Evolutionary conservation across 2,113 vertebrate genomes (phyloP), one percentile per base, ranked within the genome.

Genomic region (Perccottus glenii): DNA sequence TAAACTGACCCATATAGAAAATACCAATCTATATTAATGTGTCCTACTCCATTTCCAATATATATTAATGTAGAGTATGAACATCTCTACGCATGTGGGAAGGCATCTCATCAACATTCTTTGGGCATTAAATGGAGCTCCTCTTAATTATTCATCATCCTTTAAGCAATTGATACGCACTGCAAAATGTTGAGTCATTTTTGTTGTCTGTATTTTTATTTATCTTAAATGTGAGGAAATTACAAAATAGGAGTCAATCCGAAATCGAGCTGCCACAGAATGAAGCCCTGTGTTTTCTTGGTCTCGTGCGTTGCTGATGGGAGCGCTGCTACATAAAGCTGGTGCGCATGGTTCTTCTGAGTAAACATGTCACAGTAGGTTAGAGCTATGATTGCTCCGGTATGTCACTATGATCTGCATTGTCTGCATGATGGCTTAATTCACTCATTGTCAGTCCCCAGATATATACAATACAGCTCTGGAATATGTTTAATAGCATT

Each of bases 11-110:
- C 56, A 80, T 82, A 80, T 75, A 64, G 60, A 87, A 77, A 64
- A 84, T 86, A 76, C 40, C 84, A 69, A 90, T 89, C 67, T 92
- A 92, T 91, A 92, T 89, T 90, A 93, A 91, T 90, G 72, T 71
- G 73, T 88, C 80, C 46, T 77, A 58, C 70, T 81, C 77, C 36
- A 74, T 75, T 85, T 87, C 64, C 82, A 87, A 87, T 89, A 87
- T 91, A 91, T 90, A 91, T 91, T 90, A 89, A 91, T 91, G 72
- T 27, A 56, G 75, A 48, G 52, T 86, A 76, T 89, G 78, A 70
- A 85, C 86, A 78, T 84, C 64, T 76, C 73, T 71, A 73, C 52
- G 75, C 81, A 62, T 76, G 70, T 80, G 59, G 46, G 51, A 5
- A 59, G 81, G 70, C 60, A 75, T 86, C 85, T 89, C 74, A 80